Base-by-base conservation (phyloP, 2,113 vertebrate species). In the Pachyramphus minor region DNA sequence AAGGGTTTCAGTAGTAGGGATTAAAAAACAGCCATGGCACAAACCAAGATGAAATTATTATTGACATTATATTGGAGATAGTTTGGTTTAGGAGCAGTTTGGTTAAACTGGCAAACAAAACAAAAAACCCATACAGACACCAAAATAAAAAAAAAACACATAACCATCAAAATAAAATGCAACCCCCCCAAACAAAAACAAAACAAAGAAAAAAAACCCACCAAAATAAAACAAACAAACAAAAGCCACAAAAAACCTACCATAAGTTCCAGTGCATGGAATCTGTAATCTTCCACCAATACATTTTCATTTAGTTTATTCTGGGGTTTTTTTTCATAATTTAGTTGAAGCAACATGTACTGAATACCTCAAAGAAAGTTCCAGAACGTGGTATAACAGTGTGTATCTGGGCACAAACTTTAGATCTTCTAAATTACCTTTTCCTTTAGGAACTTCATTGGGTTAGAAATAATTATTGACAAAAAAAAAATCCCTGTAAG, bases 191-290 rank as follows among this genome's bases (percentile, higher is more conserved):
- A 60, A 11, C 8, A 47, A 58, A 30, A 23, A 4, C 11, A 11
- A 37, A 37, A 23, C 9, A 13, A 8, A 76, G 12, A 35, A 59
- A 35, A 15, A 59, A 6, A 5, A 30, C 12, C 8, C 28, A 23
- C 42, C 16, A 59, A 24, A 35, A 9, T 6, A 47, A 47, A 23
- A 47, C 2, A 33, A 31, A 31, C 25, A 14, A 33, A 21, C 8
- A 39, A 33, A 25, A 17, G 30, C 11, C 31, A 33, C 53, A 20
- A 9, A 62, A 62, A 33, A 2, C 13, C 6, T n/a, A 52, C 3
- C 0, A 0, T 13, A 39, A 42, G 1, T 68, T 59, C 21, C 37
- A 9, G 9, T n/a, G 12, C 53, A 39, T 3, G 16, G 3, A 55
- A 55, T 45, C 17, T 28, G 7, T 63, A 67, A 62, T 39, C 1